These are phyloP conservation scores for Enhydra lutris DNA, from an alignment of 2,113 vertebrate genomes.

Conservation along the genomic window DNA sequence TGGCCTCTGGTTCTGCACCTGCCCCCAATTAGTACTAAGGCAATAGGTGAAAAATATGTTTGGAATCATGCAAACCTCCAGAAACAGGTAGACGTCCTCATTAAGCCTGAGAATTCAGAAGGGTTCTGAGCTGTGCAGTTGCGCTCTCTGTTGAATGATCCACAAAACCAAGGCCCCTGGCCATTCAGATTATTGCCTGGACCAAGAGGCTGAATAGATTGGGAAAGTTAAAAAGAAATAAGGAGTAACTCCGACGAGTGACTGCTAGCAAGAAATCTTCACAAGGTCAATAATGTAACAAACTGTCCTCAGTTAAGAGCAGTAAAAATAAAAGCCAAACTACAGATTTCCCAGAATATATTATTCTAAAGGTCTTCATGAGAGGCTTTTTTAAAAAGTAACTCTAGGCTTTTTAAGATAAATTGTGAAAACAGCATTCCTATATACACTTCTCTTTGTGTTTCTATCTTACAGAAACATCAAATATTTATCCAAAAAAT, in stretches of 20 bases:
- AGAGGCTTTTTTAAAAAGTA: neutral
- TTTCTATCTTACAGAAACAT: neutral
- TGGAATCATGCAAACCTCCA: neutral
- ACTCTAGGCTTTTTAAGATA: neutral
- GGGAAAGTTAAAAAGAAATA: neutral
- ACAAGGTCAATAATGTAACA: neutral
- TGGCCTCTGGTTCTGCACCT: neutral
- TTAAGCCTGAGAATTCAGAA: neutral
- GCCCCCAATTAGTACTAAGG: neutral
- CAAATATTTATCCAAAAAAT: neutral
- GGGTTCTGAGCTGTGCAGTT: neutral
- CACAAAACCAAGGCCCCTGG: neutral
- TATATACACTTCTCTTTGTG: neutral
- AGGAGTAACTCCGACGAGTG: neutral
- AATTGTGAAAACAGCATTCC: neutral
- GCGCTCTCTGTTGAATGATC: neutral
- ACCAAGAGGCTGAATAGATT: neutral
- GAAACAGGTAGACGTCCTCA: neutral
- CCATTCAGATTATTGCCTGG: neutral
- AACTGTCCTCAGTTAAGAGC: neutral
- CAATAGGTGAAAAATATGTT: neutral
- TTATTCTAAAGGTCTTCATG: neutral
- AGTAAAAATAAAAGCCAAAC: neutral
- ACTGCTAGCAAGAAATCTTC: neutral
- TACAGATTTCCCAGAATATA: neutral